phyloP scores from a whole-genome alignment of 23 tunicate species.

The Trididemnum clinides region DNA sequence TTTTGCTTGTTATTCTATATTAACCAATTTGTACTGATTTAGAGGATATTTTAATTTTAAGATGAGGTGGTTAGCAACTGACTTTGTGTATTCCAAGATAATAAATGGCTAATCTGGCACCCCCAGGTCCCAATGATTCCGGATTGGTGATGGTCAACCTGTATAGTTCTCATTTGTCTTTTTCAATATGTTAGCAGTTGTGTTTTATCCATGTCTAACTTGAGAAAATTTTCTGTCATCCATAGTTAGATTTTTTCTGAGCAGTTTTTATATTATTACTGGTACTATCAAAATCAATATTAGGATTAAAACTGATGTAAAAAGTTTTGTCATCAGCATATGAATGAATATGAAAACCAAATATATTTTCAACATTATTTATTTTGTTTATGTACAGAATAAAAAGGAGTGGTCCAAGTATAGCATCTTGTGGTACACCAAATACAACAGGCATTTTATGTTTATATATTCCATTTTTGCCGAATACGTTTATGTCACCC shows the following conservation, averaged over 20 bases:
- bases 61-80: no score
- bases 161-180: neutral
- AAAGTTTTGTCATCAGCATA: neutral
- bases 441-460: neutral
- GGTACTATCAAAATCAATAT: neutral
- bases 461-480: neutral
- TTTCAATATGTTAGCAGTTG: neutral
- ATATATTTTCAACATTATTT: neutral
- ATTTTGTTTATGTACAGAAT: neutral
- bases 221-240: neutral
- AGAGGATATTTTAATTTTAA: no score
- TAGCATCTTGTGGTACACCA: neutral
- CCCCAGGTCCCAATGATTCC: no score
- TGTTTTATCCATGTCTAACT: neutral
- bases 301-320: neutral
- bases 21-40: no score
- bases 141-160: no score
- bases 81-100: no score
- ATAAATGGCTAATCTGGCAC: no score
- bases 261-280: no score
- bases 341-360: neutral
- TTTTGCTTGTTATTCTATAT: no score
- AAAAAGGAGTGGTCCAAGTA: neutral
- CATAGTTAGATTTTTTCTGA: no score
- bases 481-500: neutral